Evolutionary conservation across 2,113 vertebrate genomes (phyloP), one percentile per base, ranked within the genome.

Genomic region (Lophius piscatorius): DNA sequence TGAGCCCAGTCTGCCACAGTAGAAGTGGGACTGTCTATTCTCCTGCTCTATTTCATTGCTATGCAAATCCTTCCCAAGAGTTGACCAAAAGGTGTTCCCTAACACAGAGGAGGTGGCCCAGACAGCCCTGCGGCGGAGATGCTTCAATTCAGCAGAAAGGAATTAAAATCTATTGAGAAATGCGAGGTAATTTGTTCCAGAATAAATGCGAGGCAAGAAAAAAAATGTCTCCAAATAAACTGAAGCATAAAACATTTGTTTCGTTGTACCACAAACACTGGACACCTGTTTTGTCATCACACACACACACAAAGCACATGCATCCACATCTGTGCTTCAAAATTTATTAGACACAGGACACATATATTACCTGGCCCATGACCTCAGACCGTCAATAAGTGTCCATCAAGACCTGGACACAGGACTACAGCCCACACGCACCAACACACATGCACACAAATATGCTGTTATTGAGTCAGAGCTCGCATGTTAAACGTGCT

Each of bases 341-440:
- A 64, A 65, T 14, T 59, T 51, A 57, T 63, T 38, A 35, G 55
- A 65, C 21, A 3, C 35, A 60, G 44, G 71, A 35, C 57, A 38
- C 45, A 75, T 77, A 72, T 60, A 82, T 70, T 21, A 39, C 18
- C 63, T 52, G 70, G 70, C 84, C 77, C 50, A 33, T 84, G 81
- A 71, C 82, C 78, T 52, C 45, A 41, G 5, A 28, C 66, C 66
- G 80, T 51, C 78, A 82, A 56, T 78, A 75, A 42, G 47, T 49
- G 45, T 47, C 63, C 33, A 52, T 81, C 63, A 58, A 68, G 74
- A 64, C 50, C 51, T 51, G 31, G 28, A 20, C 18, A 26, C 17
- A 20, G 18, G 17, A 40, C 8, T 38, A 13, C 17, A 58, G 47
- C 45, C 29, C 48, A 58, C 44, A 38, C 13, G 22, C 38, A 48